A percentile compares a stretch with the other conserved stretches of the same genome.
Evolutionary conservation across 2,797 vertebrate species (phyloP).

Genomic region (Balearica regulorum): DNA sequence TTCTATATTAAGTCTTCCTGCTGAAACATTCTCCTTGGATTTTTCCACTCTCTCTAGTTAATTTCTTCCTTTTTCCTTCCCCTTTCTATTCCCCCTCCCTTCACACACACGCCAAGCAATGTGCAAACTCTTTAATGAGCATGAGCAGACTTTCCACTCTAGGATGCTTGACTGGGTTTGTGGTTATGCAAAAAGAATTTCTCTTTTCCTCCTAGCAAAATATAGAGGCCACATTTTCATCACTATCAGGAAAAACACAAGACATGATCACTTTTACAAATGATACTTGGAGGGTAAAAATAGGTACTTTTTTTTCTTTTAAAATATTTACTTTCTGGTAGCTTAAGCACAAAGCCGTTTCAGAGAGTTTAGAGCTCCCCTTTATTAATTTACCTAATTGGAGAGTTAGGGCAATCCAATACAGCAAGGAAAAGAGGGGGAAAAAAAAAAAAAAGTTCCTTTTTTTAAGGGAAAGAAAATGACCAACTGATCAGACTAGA

Average conservation of each 20-base stretch:
- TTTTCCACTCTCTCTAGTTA: not conserved
- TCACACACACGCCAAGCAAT: not conserved
- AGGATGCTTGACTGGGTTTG: not conserved
- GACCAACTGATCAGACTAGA: not conserved
- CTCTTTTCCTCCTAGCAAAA: not conserved
- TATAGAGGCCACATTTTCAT: not conserved
- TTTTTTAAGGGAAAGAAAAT: not conserved
- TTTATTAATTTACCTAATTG: not conserved
- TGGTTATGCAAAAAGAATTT: not conserved
- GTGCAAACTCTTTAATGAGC: not conserved
- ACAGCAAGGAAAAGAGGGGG: fast-evolving
- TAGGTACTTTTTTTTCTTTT: not conserved
- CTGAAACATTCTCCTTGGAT: not conserved
- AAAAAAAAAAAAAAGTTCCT: fast-evolving
- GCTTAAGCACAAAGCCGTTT: not conserved
- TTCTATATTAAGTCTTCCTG: not conserved
- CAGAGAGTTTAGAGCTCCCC: not conserved
- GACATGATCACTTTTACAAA: not conserved
- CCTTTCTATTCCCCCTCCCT: not conserved
- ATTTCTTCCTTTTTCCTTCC: not conserved
- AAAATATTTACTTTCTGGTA: not conserved
- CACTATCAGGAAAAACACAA: not conserved
- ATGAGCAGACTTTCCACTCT: not conserved
- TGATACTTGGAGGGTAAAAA: not conserved
- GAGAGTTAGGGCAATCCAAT: not conserved